Conservation (phyloP, 2,797 vertebrate species). For the Fringilla coelebs region DNA sequence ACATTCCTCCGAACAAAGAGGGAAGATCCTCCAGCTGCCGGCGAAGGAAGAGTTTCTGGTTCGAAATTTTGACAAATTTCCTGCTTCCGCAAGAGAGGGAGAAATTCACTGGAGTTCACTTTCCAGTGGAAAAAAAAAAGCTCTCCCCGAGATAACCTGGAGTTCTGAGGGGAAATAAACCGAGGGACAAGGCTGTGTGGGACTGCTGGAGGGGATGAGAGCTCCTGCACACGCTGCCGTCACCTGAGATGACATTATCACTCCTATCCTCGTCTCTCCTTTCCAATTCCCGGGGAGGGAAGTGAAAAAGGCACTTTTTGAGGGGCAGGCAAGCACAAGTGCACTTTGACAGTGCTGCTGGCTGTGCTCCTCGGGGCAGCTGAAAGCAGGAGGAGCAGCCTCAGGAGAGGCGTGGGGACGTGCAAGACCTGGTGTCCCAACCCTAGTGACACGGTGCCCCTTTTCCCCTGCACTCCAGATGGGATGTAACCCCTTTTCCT, state of each 20-base stretch:
- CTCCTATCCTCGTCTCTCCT: constrained; percentile 5
- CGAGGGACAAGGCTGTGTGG: fast-evolving
- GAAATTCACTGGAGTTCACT: background rate
- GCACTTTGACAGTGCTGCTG: background rate
- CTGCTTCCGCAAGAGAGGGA: background rate
- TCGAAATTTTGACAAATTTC: background rate
- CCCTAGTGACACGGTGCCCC: fast-evolving
- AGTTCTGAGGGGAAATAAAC: background rate
- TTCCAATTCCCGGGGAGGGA: background rate
- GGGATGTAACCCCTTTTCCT: background rate
- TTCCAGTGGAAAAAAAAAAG: background rate
- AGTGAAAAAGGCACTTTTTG: background rate
- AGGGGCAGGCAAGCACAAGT: background rate
- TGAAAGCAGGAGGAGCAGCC: background rate
- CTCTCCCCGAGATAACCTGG: background rate
- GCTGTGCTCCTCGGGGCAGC: background rate
- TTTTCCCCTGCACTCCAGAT: background rate
- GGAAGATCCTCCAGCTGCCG: fast-evolving
- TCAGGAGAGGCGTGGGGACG: background rate
- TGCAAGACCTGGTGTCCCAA: fast-evolving
- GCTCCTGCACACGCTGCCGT: background rate
- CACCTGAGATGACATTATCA: background rate
- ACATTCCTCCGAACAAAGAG: background rate
- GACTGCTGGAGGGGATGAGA: background rate
- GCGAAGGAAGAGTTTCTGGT: background rate